A percentile compares a stretch with the other conserved stretches of the same genome.
phyloP scores from a whole-genome alignment of 2,797 vertebrate genomes.

The Enteromius treurensis region DNA sequence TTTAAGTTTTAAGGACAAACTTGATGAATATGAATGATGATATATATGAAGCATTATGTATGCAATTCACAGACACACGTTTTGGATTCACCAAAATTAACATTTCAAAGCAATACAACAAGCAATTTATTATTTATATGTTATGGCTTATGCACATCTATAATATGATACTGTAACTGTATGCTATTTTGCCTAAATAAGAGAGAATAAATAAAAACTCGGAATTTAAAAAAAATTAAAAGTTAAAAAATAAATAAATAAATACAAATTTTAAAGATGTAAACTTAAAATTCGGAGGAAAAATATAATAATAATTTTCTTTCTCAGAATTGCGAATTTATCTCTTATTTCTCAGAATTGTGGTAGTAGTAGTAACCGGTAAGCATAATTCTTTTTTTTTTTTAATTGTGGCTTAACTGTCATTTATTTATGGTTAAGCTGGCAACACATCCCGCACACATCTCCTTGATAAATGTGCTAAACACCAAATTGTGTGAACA shows the following conservation, averaged over 20 bases:
- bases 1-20: too few relatives aligned
- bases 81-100: not conserved
- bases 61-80: not conserved
- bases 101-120: not conserved
- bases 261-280: too few relatives aligned
- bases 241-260: too few relatives aligned
- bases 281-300: not conserved
- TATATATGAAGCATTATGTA: not conserved
- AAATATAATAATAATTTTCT: not conserved
- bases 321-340: too few relatives aligned
- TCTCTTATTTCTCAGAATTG: not conserved
- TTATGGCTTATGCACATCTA: not conserved
- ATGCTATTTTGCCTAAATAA: not conserved
- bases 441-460: not conserved
- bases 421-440: not conserved
- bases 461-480: slow-evolving; percentile 8
- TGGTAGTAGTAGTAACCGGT: too few relatives aligned
- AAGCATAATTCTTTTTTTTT: not conserved
- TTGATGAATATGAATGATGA: too few relatives aligned
- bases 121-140: not conserved
- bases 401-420: not conserved
- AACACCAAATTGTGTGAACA: slow-evolving; percentile 20
- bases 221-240: not conserved
- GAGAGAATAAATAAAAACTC: not conserved
- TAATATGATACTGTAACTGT: not conserved